Percentiles rank a stretch among this genome's conserved stretches.
Conservation (phyloP, 2,113 vertebrate genomes). For the Leucopsar rothschildi region DNA sequence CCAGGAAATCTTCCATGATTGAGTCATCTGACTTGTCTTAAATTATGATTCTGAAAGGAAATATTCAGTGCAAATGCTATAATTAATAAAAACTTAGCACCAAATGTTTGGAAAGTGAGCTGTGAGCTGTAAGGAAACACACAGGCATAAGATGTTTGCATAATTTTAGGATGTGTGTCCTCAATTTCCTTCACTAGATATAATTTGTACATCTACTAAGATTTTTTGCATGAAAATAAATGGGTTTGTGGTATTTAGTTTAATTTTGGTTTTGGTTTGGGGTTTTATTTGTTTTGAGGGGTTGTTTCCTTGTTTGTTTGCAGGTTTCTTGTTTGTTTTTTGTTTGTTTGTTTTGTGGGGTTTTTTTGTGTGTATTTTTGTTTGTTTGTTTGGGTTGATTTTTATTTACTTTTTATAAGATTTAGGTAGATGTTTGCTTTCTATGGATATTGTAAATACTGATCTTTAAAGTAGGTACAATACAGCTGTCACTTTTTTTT, state of each 20-base stretch:
- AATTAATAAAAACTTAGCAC: neutral
- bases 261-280: neutral
- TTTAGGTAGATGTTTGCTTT: neutral
- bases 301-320: neutral
- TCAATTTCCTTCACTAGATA: neutral
- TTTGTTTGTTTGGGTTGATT: neutral
- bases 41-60: neutral
- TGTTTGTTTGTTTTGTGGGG: neutral
- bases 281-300: neutral
- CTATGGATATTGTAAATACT: neutral
- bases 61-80: neutral
- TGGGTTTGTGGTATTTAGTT: accelerated
- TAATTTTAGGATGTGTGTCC: neutral
- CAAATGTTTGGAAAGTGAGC: neutral
- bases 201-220: neutral
- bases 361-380: neutral
- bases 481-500: neutral
- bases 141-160: neutral
- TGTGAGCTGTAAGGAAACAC: neutral
- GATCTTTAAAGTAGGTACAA: neutral
- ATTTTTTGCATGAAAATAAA: neutral
- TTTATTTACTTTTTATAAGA: neutral
- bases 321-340: neutral
- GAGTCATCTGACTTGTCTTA: neutral
- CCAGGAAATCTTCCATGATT: neutral